Evolutionary conservation across 2,797 vertebrate species (phyloP).

Genomic region (Gallinago nigripennis): DNA sequence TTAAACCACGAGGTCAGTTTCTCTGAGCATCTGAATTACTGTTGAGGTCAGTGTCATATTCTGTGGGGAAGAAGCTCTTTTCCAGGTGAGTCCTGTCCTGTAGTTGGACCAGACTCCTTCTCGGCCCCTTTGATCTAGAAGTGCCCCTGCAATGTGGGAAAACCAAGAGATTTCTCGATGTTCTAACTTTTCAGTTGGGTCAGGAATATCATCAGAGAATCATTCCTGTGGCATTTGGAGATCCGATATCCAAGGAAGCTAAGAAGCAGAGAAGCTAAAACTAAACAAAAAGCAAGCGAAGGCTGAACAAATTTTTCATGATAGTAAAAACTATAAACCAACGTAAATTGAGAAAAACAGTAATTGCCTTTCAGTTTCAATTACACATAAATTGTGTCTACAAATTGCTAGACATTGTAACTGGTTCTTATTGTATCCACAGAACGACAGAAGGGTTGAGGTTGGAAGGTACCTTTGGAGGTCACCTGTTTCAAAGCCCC

Average conservation of each 20-base stretch:
- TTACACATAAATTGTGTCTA: not conserved
- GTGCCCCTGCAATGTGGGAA: not conserved
- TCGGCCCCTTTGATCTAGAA: not conserved
- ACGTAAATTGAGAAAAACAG: not conserved
- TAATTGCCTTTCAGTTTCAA: not conserved
- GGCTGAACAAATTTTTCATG: not conserved
- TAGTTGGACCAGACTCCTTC: not conserved
- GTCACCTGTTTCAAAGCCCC: not conserved
- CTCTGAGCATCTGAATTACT: not conserved
- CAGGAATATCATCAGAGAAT: not conserved
- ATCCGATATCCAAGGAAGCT: not conserved
- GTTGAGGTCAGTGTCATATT: not conserved
- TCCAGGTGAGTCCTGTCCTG: not conserved
- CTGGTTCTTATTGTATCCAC: not conserved
- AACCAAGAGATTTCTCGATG: not conserved
- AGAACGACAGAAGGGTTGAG: not conserved
- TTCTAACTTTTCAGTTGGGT: not conserved
- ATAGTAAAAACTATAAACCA: not conserved
- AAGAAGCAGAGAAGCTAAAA: not conserved
- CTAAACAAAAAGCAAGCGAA: not conserved
- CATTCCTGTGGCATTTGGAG: not conserved
- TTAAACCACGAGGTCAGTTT: not conserved
- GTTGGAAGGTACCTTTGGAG: not conserved
- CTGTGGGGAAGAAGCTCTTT: not conserved
- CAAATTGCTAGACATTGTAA: not conserved